Evolutionary conservation across 2,797 vertebrate species (phyloP).

Genomic region (Psittacula derbiana): DNA sequence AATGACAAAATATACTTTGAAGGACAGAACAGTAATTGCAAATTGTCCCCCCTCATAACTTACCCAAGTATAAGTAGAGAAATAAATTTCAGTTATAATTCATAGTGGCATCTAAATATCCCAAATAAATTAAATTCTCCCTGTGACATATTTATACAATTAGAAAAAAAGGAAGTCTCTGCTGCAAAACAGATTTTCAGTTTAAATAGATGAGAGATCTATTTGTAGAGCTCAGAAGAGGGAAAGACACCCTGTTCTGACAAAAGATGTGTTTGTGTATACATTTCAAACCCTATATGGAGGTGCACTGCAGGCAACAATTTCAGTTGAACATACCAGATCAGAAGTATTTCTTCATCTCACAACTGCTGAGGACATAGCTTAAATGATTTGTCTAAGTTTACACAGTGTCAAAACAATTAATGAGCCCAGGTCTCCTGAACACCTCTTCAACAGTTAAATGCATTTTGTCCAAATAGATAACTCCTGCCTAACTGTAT

Average conservation of each 20-base stretch:
- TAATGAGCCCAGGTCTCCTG: not conserved
- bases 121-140: not conserved
- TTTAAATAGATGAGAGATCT: not conserved
- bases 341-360: not conserved
- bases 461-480: not conserved
- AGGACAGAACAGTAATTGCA: not conserved
- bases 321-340: not conserved
- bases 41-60: not conserved
- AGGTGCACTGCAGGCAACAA: not conserved
- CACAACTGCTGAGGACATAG: not conserved
- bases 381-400: not conserved
- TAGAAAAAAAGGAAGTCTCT: not conserved
- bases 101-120: not conserved
- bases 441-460: not conserved
- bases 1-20: not conserved
- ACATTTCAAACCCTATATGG: not conserved
- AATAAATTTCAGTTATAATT: not conserved
- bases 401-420: not conserved
- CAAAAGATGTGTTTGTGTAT: not conserved
- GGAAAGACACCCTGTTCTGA: not conserved
- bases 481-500: not conserved
- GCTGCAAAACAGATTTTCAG: not conserved
- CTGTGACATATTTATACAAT: not conserved
- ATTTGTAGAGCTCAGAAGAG: not conserved
- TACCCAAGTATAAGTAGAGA: not conserved